phyloP scores from a whole-genome alignment of 64 coral and sea anemone genomes.

The Montipora capricornis region DNA sequence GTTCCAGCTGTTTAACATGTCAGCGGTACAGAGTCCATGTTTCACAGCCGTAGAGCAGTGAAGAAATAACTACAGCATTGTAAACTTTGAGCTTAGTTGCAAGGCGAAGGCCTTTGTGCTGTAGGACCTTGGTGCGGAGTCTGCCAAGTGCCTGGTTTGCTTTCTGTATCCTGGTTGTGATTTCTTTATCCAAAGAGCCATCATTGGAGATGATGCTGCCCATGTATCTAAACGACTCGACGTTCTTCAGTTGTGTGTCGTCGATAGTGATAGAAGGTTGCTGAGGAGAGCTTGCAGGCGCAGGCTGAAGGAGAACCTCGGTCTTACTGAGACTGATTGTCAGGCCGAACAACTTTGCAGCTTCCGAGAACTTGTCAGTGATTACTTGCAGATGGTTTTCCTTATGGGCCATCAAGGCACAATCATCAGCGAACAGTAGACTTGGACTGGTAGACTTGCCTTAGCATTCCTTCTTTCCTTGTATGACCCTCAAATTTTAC shows the following conservation, averaged over 20 bases:
- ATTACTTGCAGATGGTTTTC: too few relatives aligned
- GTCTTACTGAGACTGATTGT: background rate
- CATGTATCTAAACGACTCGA: too few relatives aligned
- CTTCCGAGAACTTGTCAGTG: too few relatives aligned
- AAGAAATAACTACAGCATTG: background rate
- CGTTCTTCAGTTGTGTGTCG: too few relatives aligned
- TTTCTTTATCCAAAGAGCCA: conserved; percentile 56
- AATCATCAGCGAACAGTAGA: background rate
- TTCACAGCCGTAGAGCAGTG: background rate
- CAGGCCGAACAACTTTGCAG: too few relatives aligned
- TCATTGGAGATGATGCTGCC: background rate
- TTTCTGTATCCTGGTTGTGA: conserved; percentile 39
- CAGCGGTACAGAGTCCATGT: background rate
- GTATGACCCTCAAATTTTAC: too few relatives aligned
- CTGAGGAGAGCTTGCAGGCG: background rate
- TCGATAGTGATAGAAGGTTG: too few relatives aligned
- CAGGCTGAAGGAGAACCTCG: conserved; percentile 25
- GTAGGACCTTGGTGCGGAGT: background rate
- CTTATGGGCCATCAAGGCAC: background rate
- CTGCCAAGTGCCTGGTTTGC: conserved; percentile 64
- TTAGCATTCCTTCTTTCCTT: too few relatives aligned
- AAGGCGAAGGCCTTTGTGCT: conserved; percentile 15
- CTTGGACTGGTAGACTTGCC: too few relatives aligned
- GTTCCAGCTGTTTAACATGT: background rate
- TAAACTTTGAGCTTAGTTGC: conserved; percentile 3